Evolutionary conservation across 2,113 vertebrate genomes (phyloP).

Genomic region (Procavia capensis): DNA sequence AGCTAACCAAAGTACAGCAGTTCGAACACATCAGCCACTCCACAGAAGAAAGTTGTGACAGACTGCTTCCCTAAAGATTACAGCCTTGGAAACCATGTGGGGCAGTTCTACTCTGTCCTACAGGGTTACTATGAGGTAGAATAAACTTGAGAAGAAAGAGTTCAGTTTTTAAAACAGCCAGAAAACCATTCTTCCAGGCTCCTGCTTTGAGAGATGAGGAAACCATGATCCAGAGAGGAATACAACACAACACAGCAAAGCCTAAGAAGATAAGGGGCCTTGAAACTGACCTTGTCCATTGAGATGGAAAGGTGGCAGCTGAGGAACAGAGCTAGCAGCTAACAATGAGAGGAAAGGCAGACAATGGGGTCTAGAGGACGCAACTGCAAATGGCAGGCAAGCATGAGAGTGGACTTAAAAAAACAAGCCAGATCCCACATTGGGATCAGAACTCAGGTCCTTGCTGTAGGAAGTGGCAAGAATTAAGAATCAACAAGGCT

Average conservation of each 20-base stretch:
- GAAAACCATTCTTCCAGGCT: neutral
- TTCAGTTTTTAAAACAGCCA: no score
- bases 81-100: neutral
- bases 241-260: neutral
- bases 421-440: neutral
- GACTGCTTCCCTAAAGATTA: neutral
- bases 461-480: neutral
- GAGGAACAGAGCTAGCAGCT: fast-evolving
- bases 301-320: neutral
- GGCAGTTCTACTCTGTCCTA: no score
- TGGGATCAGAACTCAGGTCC: neutral
- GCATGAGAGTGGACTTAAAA: no score
- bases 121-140: neutral
- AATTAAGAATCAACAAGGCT: neutral
- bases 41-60: neutral
- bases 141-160: no score
- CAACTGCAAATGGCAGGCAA: fast-evolving
- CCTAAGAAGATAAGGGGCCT: neutral
- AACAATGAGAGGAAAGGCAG: no score
- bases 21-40: neutral
- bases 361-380: fast-evolving
- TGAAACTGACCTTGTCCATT: neutral
- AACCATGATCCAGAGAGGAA: neutral
- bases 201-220: neutral
- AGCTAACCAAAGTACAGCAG: neutral